Percentiles rank a stretch among this genome's conserved stretches.
Conservation (phyloP, 2,888 invertebrate genomes). For the Sclerodermus sp. region DNA sequence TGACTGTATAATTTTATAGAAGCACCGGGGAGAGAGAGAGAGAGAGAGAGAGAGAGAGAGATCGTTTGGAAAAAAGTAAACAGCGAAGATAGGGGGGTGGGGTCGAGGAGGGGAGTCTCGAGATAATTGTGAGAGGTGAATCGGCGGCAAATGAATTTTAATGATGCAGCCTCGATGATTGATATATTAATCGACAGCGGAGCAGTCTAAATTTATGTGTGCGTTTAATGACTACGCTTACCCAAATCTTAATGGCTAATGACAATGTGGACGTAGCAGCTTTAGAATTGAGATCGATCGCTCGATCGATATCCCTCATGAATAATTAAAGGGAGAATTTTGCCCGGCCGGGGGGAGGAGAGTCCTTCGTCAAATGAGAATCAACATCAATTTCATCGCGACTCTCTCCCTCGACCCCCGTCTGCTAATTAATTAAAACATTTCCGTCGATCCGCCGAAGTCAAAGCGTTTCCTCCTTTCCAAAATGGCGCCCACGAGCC, state of each 20-base stretch:
- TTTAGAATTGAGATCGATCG: conserved; percentile 23
- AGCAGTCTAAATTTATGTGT: neutral
- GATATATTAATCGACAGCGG: conserved; percentile 35
- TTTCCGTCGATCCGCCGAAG: no score
- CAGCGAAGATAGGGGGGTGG: neutral
- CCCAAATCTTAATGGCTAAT: no score
- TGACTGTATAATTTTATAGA: no score
- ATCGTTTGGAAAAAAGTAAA: neutral
- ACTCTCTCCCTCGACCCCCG: no score
- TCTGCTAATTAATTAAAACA: no score
- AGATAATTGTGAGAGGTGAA: conserved; percentile 27
- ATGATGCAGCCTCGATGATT: conserved; percentile 42
- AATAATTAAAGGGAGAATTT: conserved; percentile 22
- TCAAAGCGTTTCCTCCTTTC: no score
- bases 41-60: neutral
- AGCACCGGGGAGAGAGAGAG: neutral
- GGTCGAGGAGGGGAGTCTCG: conserved; percentile 9
- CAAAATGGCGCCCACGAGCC: no score
- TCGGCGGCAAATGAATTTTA: conserved; percentile 53
- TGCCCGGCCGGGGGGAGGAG: no score
- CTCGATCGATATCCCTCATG: conserved; percentile 23
- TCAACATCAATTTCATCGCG: no score
- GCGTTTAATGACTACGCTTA: no score
- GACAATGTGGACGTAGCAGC: neutral
- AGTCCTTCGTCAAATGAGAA: no score